Evolutionary conservation across 2,888 invertebrate genomes (phyloP), one percentile per base, ranked within the genome.

Genomic region (Lymantria monacha): DNA sequence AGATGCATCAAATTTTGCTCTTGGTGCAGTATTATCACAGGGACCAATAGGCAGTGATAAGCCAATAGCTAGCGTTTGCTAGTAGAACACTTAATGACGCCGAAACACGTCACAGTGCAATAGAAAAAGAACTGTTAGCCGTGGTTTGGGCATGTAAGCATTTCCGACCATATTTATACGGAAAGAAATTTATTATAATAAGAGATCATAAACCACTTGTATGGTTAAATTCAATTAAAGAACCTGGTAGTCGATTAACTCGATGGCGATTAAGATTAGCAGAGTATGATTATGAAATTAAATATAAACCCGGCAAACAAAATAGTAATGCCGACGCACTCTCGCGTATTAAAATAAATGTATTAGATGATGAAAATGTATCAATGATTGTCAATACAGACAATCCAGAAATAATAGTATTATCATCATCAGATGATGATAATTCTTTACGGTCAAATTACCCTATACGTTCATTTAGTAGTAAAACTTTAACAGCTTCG

Each of bases 171-270:
- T 75, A 73, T 38, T 40, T 76, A 12, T 74, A 69, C 36, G 74
- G 74, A 13, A 57, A 53, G 31, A 63, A 68, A 51, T 81, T 81
- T 46, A 63, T 30, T 9, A 72, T 81, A 11, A 53, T 68, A 7
- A 79, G 72, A 0, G 81, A 82, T 53, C 78, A 81, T 55, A 64
- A 61, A 50, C 73, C 76, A 9, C 45, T 79, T 7, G 53, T 50
- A 3, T 48, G 55, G 48, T 14, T 55, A 42, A 9, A 33, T 33
- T 33, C 33, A 10, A 10, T 45, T 7, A 50, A 51, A 46, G 54
- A 54, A 12, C 46, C 51, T 1, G 46, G 41, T 9, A 44, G 44
- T 13, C 30, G 47, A 48, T n/a, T 55, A 12, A 47, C 48, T 3
- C 15, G 55, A n/a, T 55, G 55, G 51, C 31, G 53, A 2, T 13